Percentiles rank a stretch among this genome's conserved stretches.
phyloP scores from a whole-genome alignment of 2,113 vertebrate species.

The Chamaea fasciata region DNA sequence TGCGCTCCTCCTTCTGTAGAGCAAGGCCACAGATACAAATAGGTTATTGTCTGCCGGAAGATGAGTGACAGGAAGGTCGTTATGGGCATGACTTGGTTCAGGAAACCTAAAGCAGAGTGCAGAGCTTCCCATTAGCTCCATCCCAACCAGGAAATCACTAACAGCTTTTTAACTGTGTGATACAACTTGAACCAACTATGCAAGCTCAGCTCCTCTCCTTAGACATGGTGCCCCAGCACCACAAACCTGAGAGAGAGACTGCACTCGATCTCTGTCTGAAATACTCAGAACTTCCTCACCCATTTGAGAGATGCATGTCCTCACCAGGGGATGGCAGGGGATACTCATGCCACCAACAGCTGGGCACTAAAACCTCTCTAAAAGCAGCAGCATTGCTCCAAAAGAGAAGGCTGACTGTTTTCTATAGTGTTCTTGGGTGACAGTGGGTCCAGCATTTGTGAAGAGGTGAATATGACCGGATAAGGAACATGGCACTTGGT shows the following conservation, averaged over 20 bases:
- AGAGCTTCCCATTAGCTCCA: neutral
- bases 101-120: neutral
- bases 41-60: neutral
- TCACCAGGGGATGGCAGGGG: conserved; percentile 42
- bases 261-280: neutral
- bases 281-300: neutral
- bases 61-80: neutral
- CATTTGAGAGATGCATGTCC: neutral
- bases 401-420: neutral
- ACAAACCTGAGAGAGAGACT: neutral
- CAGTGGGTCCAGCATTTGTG: neutral
- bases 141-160: neutral
- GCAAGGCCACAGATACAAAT: neutral
- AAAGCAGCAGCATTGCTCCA: neutral
- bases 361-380: neutral
- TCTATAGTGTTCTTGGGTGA: neutral
- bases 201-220: neutral
- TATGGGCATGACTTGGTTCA: neutral
- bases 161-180: neutral
- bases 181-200: neutral
- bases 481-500: neutral
- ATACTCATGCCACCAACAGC: neutral
- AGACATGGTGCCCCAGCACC: neutral
- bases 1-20: conserved; percentile 88
- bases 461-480: neutral